Base-by-base conservation (phyloP, 2,888 invertebrate genomes). In the Ernsta delagoae region DNA sequence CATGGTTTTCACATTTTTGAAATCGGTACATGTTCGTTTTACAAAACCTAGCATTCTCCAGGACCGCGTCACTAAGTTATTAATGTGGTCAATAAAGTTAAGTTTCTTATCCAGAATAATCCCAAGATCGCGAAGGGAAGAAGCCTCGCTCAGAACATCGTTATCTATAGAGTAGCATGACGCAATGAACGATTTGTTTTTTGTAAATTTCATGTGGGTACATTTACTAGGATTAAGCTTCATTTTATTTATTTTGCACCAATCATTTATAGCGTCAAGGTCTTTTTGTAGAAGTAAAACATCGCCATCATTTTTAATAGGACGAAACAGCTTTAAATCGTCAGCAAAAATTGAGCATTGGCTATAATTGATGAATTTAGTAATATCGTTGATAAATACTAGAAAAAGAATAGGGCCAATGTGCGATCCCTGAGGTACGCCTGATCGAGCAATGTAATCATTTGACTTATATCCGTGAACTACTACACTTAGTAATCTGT, bases 81-180 rank as follows among this genome's bases (percentile, higher is more conserved):
- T 45, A 3, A 45, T 45, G 7, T 59, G 59, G n/a, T 16, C 11
- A 5, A 43, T 43, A 39, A 63, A 63, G 7, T 43, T 54, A 9
- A 63, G 39, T 63, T 43, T 41, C 43, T 12, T 56, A 31, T 56
- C 64, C 8, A 57, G 6, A 9, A 16, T 48, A 3, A 65, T 54
- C 0, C 65, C 65, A 7, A 65, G 57, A 36, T 57, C 57, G 8
- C 64, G 48, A 6, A 24, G 16, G 11, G 6, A 53, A 6, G 53
- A 24, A 7, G 53, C 4, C 16, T 53, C 24, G 24, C 53, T 24
- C 53, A 53, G 4, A 16, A 53, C 24, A 7, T 24, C 24, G 53
- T 53, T 12, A 24, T 8, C 53, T 3, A 53, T 11, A 24, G 7
- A 53, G 24, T 53, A 45, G n/a, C n/a, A 45, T 4, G 45, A 45